Evolutionary conservation across 2,797 vertebrate species (phyloP).

Genomic region (Helostoma temminkii): DNA sequence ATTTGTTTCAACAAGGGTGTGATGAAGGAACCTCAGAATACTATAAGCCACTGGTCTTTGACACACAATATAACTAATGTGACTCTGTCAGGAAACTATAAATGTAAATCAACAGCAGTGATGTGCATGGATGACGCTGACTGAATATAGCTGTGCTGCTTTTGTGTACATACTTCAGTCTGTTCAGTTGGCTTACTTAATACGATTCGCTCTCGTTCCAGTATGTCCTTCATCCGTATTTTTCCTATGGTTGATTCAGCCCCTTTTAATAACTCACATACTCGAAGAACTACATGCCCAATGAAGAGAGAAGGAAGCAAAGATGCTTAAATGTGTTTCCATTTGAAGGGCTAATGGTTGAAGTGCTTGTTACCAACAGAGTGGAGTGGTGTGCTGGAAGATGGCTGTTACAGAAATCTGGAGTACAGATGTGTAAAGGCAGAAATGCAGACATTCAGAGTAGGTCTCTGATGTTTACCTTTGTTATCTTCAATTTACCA

Average conservation of each 20-base stretch:
- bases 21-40: constrained; percentile 46
- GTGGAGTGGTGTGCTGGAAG: constrained; percentile 68
- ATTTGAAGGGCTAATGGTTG: constrained; percentile 79
- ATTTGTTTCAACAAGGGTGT: constrained; percentile 40
- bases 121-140: constrained; percentile 39
- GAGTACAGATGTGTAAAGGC: constrained; percentile 80
- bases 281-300: constrained; percentile 59
- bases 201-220: constrained; percentile 49
- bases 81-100: constrained; percentile 54
- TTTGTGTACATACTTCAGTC: constrained; percentile 47
- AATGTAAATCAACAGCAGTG: constrained; percentile 51
- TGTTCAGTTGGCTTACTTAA: constrained; percentile 45
- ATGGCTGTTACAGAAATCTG: constrained; percentile 78
- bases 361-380: constrained; percentile 76
- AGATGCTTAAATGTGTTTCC: constrained; percentile 78
- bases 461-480: constrained; percentile 71
- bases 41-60: constrained; percentile 28
- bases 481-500: constrained; percentile 70
- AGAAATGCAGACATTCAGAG: constrained; percentile 55
- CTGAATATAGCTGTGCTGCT: constrained; percentile 19
- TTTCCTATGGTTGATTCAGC: constrained; percentile 52
- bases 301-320: constrained; percentile 52
- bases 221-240: constrained; percentile 32
- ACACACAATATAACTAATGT: constrained; percentile 50
- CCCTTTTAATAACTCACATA: constrained; percentile 67